phyloP scores from a whole-genome alignment of 1,140 invertebrate genomes.

The Sarcophaga peregrina region DNA sequence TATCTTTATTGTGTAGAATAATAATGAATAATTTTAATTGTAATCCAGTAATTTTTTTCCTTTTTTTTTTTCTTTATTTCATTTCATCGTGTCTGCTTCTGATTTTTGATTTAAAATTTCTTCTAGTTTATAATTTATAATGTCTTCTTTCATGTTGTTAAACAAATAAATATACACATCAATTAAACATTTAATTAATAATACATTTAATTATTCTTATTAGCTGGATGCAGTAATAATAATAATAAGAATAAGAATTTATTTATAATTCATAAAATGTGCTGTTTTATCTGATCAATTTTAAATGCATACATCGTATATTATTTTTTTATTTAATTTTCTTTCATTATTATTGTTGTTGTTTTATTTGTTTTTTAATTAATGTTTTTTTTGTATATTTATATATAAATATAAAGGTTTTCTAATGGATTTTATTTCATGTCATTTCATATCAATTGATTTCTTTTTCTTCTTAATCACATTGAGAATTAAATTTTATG shows the following conservation, averaged over 20 bases:
- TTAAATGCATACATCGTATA: slow-evolving; percentile 27
- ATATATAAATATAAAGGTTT: slow-evolving; percentile 1
- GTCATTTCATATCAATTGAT: not conserved
- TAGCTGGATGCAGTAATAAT: too few species aligned
- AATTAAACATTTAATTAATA: slow-evolving; percentile 31
- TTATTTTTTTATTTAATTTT: not conserved
- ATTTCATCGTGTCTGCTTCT: not conserved
- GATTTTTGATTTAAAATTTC: not conserved
- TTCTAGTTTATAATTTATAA: not conserved
- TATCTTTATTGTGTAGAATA: not conserved
- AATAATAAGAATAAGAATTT: too few species aligned
- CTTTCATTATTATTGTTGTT: not conserved
- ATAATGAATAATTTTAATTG: slow-evolving; percentile 5
- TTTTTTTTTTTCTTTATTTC: slow-evolving; percentile 1
- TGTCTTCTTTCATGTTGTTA: not conserved
- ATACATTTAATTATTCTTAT: slow-evolving; percentile 3
- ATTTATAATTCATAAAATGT: slow-evolving; percentile 21
- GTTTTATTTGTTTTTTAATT: not conserved
- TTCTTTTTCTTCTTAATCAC: not conserved
- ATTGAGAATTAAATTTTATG: not conserved
- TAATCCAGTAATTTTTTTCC: not conserved
- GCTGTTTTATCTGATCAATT: slow-evolving; percentile 38
- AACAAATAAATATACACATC: slow-evolving; percentile 31
- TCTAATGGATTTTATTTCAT: slow-evolving; percentile 25
- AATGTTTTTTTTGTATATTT: not conserved